Conservation (phyloP, 1,140 invertebrate genomes). For the Panagrolaimus sp. region DNA sequence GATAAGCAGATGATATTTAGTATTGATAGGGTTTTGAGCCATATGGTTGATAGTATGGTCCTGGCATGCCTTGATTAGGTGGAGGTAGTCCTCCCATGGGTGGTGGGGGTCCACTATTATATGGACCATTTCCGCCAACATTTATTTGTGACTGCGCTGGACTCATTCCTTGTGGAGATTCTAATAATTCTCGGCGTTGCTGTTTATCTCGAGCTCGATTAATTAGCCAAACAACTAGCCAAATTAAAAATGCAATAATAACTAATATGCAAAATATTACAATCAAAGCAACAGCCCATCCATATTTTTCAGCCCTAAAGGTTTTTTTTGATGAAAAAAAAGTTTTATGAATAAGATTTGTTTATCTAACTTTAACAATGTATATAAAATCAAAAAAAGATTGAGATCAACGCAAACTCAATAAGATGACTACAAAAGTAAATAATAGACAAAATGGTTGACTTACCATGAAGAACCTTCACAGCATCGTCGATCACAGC, state of each 20-base stretch:
- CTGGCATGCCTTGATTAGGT: background rate
- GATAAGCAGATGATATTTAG: background rate
- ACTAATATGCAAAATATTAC: background rate
- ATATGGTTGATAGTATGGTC: slow-evolving; percentile 17
- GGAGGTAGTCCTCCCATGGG: background rate
- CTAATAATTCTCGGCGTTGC: background rate
- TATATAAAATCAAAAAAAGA: background rate
- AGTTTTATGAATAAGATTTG: background rate
- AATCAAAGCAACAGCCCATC: slow-evolving; percentile 8
- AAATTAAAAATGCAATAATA: background rate
- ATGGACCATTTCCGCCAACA: background rate
- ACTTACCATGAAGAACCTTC: slow-evolving; percentile 13
- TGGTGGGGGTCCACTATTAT: slow-evolving; percentile 4
- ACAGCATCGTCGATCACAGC: slow-evolving; percentile 6
- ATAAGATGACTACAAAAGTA: background rate
- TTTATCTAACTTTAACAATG: background rate
- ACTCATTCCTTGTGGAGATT: background rate
- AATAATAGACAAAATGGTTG: background rate
- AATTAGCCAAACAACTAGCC: background rate
- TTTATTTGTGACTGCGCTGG: background rate
- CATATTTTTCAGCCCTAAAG: background rate
- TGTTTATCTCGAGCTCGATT: slow-evolving; percentile 4
- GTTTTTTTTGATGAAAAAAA: background rate
- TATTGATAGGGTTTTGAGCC: slow-evolving; percentile 14
- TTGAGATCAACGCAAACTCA: slow-evolving; percentile 1